These are phyloP conservation scores for Dipodomys stephensi DNA, from an alignment of 2,113 vertebrate genomes.

Conservation along the genomic window DNA sequence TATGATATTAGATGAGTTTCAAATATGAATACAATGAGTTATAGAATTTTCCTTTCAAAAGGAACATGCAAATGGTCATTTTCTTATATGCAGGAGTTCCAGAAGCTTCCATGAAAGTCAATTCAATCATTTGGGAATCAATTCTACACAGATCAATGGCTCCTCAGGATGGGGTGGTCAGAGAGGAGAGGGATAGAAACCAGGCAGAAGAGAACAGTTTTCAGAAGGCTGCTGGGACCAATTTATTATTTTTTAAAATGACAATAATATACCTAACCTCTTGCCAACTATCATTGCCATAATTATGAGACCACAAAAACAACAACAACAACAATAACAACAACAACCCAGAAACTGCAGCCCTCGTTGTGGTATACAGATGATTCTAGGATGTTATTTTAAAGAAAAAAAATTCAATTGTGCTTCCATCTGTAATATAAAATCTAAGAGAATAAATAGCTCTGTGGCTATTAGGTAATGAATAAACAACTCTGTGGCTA, in stretches of 20 bases:
- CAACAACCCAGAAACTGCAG: not conserved
- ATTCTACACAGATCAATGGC: constrained; percentile 47
- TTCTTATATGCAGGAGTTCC: constrained; percentile 28
- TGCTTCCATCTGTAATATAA: not conserved
- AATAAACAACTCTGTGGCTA: not conserved
- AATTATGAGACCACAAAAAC: not conserved
- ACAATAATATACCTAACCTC: not conserved
- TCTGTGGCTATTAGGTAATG: not conserved
- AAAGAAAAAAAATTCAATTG: not conserved
- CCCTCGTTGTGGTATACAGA: not conserved
- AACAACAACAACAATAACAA: not conserved
- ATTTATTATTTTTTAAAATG: constrained; percentile 42
- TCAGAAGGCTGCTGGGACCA: not conserved
- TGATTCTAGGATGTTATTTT: not conserved
- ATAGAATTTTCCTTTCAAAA: constrained; percentile 39
- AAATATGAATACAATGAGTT: not conserved
- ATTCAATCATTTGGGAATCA: constrained; percentile 42
- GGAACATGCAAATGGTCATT: not conserved
- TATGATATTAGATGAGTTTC: constrained; percentile 25
- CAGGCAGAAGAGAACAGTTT: not conserved
- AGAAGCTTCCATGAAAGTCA: constrained; percentile 54
- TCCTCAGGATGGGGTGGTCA: not conserved
- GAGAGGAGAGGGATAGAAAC: not conserved
- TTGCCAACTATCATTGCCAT: not conserved
- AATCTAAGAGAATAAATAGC: not conserved